phyloP scores from a whole-genome alignment of 2,113 vertebrate genomes.

The Rattus rattus region DNA sequence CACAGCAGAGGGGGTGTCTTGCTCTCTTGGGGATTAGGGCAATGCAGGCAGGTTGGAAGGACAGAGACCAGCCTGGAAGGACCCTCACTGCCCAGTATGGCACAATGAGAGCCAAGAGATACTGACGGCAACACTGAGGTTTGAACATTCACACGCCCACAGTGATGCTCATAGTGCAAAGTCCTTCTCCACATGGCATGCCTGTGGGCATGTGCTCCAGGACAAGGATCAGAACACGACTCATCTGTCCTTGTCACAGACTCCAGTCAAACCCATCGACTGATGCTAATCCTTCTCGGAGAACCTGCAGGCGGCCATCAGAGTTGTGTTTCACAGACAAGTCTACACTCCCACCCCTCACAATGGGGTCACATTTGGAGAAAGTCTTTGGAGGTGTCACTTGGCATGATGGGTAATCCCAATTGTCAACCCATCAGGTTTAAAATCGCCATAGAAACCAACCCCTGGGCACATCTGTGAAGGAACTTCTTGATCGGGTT shows the following conservation, averaged over 20 bases:
- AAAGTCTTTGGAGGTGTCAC: background rate
- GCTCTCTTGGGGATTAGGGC: background rate
- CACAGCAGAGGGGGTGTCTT: background rate
- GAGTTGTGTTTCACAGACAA: too few species aligned
- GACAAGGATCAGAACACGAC: fast-evolving
- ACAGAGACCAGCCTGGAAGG: background rate
- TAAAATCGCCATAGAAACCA: background rate
- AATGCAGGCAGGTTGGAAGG: fast-evolving
- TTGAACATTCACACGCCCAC: fast-evolving
- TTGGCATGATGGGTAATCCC: background rate
- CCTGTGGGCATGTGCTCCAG: fast-evolving
- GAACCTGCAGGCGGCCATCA: too few species aligned
- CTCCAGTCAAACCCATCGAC: fast-evolving
- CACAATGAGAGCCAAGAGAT: background rate
- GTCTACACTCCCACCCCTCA: too few species aligned
- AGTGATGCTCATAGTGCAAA: background rate
- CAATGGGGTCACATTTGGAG: background rate
- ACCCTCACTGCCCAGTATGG: too few species aligned
- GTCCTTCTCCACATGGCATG: background rate
- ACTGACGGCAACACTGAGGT: fast-evolving
- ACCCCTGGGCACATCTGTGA: background rate
- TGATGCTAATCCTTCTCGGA: fast-evolving
- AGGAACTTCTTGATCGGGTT: too few species aligned
- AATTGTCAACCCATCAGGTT: background rate
- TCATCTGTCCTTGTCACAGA: background rate